phyloP scores from a whole-genome alignment of 2,113 vertebrate species.

The Alaudala cheleensis region DNA sequence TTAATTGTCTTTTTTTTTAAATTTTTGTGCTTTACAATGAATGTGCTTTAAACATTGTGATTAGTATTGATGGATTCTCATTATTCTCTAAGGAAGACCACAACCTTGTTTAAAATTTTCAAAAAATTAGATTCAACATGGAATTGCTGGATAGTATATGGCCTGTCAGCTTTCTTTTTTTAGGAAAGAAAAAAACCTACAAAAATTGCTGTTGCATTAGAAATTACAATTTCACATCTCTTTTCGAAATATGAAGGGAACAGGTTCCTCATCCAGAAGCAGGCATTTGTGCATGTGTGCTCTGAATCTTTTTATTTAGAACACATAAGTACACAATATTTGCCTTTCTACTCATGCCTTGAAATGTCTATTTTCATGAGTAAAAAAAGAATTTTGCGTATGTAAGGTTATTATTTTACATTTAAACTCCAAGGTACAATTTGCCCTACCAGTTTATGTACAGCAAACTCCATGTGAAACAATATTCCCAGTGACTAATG shows the following conservation, averaged over 20 bases:
- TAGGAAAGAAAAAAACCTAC: neutral
- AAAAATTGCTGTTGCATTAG: conserved; percentile 15
- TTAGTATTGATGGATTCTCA: neutral
- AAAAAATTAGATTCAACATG: neutral
- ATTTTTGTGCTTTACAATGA: conserved; percentile 20
- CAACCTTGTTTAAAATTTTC: conserved; percentile 19
- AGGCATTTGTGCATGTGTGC: neutral
- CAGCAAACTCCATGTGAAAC: neutral
- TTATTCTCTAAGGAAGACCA: neutral
- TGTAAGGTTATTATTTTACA: neutral
- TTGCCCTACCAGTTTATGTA: neutral
- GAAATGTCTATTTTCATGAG: neutral
- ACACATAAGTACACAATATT: neutral
- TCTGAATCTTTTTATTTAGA: neutral
- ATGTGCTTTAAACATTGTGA: conserved; percentile 23
- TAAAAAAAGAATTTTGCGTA: neutral
- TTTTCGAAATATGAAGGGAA: neutral
- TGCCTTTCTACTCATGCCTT: neutral
- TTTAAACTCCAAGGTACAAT: neutral
- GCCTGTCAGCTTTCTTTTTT: neutral
- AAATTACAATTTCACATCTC: neutral
- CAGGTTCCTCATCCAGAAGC: neutral
- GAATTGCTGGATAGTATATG: neutral
- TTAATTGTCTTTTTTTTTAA: conserved; percentile 19
- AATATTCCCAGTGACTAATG: neutral